Evolutionary conservation across 2,113 vertebrate genomes (phyloP).

Genomic region (Eptesicus fuscus): DNA sequence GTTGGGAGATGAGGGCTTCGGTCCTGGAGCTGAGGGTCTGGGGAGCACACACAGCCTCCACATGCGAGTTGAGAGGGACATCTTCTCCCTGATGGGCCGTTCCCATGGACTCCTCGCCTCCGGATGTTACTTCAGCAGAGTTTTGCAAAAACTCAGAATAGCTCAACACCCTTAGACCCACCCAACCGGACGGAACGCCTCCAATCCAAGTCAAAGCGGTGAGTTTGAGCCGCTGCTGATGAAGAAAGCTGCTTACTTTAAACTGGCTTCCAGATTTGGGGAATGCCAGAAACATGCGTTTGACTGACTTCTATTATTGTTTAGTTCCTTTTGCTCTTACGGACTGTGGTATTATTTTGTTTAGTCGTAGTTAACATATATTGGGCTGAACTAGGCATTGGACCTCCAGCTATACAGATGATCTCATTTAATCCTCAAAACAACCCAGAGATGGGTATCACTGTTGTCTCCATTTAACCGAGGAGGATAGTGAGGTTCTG

Average conservation of each 20-base stretch:
- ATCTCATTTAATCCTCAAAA: background rate
- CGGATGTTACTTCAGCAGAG: background rate
- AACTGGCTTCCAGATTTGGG: background rate
- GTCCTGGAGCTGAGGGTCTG: background rate
- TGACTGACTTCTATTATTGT: background rate
- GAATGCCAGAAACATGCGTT: background rate
- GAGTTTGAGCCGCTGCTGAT: background rate
- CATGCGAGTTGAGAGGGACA: background rate
- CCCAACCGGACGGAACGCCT: background rate
- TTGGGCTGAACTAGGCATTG: background rate
- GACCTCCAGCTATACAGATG: background rate
- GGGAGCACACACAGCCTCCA: background rate
- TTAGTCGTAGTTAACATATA: background rate
- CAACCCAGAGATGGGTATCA: background rate
- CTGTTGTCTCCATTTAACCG: background rate
- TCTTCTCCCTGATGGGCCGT: background rate
- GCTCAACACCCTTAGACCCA: background rate
- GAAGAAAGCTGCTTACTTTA: background rate
- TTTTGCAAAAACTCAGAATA: background rate
- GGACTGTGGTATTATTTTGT: background rate
- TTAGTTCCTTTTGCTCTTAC: background rate
- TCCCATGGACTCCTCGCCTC: background rate
- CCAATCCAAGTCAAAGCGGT: background rate
- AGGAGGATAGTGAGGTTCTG: background rate
- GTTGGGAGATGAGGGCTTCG: background rate